Base-by-base conservation (phyloP, 2,888 invertebrate genomes). In the Protonemura montana region DNA sequence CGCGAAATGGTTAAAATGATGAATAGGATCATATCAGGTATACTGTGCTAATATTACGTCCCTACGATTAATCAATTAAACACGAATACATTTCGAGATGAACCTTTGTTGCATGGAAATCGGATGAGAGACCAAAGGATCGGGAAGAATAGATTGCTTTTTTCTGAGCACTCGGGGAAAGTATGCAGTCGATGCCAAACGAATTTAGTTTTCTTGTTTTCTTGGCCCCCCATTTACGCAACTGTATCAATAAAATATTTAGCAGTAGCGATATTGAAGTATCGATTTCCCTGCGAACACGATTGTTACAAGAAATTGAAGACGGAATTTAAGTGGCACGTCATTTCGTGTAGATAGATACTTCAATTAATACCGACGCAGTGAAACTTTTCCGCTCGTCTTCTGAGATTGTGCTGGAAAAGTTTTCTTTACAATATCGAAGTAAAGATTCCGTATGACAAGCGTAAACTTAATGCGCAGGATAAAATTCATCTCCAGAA, bases 1-100 rank as follows among this genome's bases (percentile, higher is more conserved):
- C 59, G 59, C 59, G 59, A 59, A 59, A 59, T 59, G 59, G 16
- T 59, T 59, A 59, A 59, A 59, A 59, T 59, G 59, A 59, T 59
- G 59, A 59, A 59, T 59, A 59, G 59, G 59, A 59, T 59, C 59
- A 59, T 59, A 7, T 59, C 16, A 59, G 59, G 59, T 59, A 59
- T 21, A 13, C 59, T 6, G 35, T 10, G 35, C 35, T 59, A 59
- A 59, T 59, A 59, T 59, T 16, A 59, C 21, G 59, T 10, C 21
- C 21, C 59, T 59, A 21, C 59, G 59, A 59, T 59, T 59, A 59
- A 59, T 59, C 59, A 59, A 59, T 59, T 59, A 59, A 59, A 59
- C 59, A 59, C 59, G 21, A 59, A 59, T 59, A 59, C 3, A 59
- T 59, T 59, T 59, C 21, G 16, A 21, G 13, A 2, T 59, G 59